These are phyloP conservation scores for Corythornis leucogaster DNA, from an alignment of 2,797 vertebrate genomes.

Conservation along the genomic window DNA sequence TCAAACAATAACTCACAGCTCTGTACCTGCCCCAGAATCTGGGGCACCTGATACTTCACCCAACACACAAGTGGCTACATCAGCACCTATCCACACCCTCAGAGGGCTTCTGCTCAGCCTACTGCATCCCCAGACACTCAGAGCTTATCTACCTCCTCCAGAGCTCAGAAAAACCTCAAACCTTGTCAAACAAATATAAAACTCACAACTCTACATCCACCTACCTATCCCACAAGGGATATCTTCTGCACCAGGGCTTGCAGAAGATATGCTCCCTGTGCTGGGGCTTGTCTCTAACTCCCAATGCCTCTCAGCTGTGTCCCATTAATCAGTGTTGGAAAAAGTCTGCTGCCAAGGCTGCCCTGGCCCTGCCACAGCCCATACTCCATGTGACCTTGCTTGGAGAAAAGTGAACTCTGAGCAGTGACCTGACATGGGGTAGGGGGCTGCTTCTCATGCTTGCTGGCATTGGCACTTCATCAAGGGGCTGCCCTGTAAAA, in stretches of 20 bases:
- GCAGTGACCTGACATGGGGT: neutral
- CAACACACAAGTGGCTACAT: neutral
- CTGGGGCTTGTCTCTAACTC: neutral
- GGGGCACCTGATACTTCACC: neutral
- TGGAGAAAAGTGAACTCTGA: neutral
- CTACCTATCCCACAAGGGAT: neutral
- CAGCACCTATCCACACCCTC: neutral
- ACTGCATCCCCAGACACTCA: neutral
- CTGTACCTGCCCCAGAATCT: neutral
- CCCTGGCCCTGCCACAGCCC: neutral
- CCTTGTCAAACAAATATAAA: neutral
- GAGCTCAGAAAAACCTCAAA: neutral
- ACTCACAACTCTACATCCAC: neutral
- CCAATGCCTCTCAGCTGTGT: neutral
- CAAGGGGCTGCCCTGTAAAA: neutral
- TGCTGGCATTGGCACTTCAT: neutral
- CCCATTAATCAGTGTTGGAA: neutral
- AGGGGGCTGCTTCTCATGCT: neutral
- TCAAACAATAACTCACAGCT: neutral
- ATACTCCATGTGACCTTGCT: accelerated
- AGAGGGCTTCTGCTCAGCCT: neutral
- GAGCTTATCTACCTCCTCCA: neutral
- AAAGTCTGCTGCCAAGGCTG: neutral
- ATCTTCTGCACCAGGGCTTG: neutral
- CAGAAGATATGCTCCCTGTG: neutral